Percentiles rank a stretch among this genome's conserved stretches.
Conservation (phyloP, 2,888 invertebrate genomes). For the Empis stercorea region DNA sequence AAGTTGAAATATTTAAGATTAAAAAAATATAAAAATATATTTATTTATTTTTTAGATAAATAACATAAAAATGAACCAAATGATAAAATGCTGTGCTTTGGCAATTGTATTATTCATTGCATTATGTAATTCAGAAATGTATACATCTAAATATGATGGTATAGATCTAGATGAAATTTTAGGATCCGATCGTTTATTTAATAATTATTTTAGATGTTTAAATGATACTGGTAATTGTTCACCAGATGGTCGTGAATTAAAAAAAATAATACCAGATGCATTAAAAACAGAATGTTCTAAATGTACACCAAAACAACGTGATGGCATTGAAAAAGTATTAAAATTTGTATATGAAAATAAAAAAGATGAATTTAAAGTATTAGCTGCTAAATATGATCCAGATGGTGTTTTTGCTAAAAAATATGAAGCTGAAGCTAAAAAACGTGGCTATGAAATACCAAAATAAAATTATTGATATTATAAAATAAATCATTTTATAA, state of each 20-base stretch:
- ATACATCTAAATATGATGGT: conserved; percentile 56
- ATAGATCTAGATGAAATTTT: conserved; percentile 52
- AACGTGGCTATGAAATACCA: conserved; percentile 35
- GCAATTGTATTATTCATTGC: conserved; percentile 34
- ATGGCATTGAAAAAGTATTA: conserved; percentile 50
- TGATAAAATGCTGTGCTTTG: conserved; percentile 33
- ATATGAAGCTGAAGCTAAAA: conserved; percentile 46
- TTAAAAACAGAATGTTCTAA: conserved; percentile 51
- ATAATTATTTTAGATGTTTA: conserved; percentile 50
- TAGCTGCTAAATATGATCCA: conserved; percentile 57
- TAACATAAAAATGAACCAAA: conserved; percentile 33
- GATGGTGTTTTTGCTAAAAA: conserved; percentile 48
- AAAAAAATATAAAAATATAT: too few species aligned
- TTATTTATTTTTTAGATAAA: too few species aligned
- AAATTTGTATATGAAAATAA: conserved; percentile 52
- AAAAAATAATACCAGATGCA: conserved; percentile 61
- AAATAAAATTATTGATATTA: too few species aligned
- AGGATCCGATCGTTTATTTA: conserved; percentile 47
- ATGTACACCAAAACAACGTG: conserved; percentile 52
- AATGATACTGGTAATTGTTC: conserved; percentile 50
- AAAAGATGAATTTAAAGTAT: conserved; percentile 47
- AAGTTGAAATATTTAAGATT: too few species aligned
- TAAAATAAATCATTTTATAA: too few species aligned
- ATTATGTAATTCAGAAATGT: conserved; percentile 36
- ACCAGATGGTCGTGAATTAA: conserved; percentile 54